Evolutionary conservation across 2,888 invertebrate genomes (phyloP), one percentile per base, ranked within the genome.

Genomic region (Hybos culiciformis): DNA sequence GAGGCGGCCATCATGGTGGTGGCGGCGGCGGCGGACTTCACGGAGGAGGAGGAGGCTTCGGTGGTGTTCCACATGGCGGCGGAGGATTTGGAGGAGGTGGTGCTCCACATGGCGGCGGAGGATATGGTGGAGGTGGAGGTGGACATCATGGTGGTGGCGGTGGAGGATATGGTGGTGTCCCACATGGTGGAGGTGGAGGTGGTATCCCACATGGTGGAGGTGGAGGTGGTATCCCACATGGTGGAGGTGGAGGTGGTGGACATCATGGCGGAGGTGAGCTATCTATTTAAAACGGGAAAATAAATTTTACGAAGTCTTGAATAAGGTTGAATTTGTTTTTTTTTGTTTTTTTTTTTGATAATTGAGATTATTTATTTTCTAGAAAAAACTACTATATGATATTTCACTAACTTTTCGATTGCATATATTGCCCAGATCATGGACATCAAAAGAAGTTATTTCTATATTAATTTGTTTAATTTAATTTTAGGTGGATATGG

Each of bases 181-280:
- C 14, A 8, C 12, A 18, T 11, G n/a, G 6, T 8, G 40, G 40
- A 2, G 40, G 37, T 15, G 26, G 23, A 17, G 14, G 33, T 4
- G 38, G 40, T 12, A 9, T 14, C 5, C n/a, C 14, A 14, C 14
- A 14, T 23, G 31, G 21, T 12, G 19, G 19, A 29, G 15, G 3
- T 19, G 41, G 34, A 2, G 26, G 14, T 7, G 26, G 44, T 8
- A 17, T 18, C 20, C 45, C 44, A 14, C 9, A 29, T 24, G 45
- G 42, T 18, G 15, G 29, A 24, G 4, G 12, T 23, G 15, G 18
- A 12, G 29, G 29, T 29, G 29, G 29, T n/a, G 29, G 29, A n/a
- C 29, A 9, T 23, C 23, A 23, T 23, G 23, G 23, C 5, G 23
- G 23, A 5, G 23, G 23, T 12, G 29, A n/a, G 4, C 4, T n/a